phyloP scores from a whole-genome alignment of 2,888 invertebrate genomes.

The Thumatha senex region DNA sequence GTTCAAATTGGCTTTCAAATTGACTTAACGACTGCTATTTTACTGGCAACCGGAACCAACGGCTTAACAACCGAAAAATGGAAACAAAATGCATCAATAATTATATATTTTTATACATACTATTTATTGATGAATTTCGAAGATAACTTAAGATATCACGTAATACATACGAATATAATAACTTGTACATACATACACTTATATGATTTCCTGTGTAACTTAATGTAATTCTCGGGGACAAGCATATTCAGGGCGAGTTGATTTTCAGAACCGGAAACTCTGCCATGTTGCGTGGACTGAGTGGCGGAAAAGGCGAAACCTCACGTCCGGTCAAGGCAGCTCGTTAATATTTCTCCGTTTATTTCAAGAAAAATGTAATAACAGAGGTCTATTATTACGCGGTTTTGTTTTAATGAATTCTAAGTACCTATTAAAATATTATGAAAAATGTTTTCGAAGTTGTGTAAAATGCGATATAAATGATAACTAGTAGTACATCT shows the following conservation, averaged over 20 bases:
- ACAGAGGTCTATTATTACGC: not conserved
- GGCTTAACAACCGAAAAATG: too few species aligned
- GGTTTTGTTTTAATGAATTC: not conserved
- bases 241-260: slow-evolving; percentile 35
- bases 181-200: slow-evolving; percentile 10
- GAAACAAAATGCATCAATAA: too few species aligned
- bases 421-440: not conserved
- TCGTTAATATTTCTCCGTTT: slow-evolving; percentile 43
- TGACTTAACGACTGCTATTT: too few species aligned
- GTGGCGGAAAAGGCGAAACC: slow-evolving; percentile 57
- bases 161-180: slow-evolving; percentile 7
- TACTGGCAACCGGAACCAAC: too few species aligned
- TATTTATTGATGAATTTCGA: not conserved
- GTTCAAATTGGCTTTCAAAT: too few species aligned
- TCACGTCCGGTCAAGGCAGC: slow-evolving; percentile 47
- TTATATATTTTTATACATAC: too few species aligned
- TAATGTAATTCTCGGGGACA: slow-evolving; percentile 31
- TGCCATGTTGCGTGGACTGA: slow-evolving; percentile 54
- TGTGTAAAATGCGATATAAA: too few species aligned
- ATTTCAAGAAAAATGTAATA: slow-evolving; percentile 7
- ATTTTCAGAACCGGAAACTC: slow-evolving; percentile 52
- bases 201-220: slow-evolving; percentile 36
- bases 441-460: too few species aligned
- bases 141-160: not conserved
- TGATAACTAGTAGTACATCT: too few species aligned